These are phyloP conservation scores for Acrocephalus scirpaceus DNA, from an alignment of 2,797 vertebrate species.

Conservation along the genomic window DNA sequence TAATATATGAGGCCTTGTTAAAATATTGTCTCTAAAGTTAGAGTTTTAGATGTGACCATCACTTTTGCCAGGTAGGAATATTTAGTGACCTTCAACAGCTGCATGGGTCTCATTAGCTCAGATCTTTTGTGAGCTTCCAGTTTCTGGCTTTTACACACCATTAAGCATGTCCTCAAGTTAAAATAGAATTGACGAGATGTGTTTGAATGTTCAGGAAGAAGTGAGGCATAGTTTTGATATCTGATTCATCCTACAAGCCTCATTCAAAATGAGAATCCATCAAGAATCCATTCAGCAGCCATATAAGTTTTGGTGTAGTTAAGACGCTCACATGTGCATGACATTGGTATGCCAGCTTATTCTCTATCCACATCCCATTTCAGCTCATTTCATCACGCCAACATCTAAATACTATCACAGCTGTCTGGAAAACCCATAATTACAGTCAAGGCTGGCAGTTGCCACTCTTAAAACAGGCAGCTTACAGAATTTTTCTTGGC, in stretches of 20 bases:
- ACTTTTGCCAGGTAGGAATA: not conserved
- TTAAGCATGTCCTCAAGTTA: not conserved
- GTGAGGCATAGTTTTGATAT: not conserved
- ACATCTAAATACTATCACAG: not conserved
- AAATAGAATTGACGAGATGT: not conserved
- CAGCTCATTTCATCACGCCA: not conserved
- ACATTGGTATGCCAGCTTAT: not conserved
- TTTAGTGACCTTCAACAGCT: not conserved
- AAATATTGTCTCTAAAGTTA: not conserved
- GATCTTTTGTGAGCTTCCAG: not conserved
- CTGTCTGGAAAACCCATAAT: conserved; percentile 1
- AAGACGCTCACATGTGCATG: not conserved
- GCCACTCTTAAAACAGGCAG: not conserved
- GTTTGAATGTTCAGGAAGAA: not conserved
- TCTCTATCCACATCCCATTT: not conserved
- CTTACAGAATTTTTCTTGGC: not conserved
- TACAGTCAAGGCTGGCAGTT: not conserved
- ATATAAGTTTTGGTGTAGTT: not conserved
- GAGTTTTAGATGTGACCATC: not conserved
- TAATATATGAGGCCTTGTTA: not conserved
- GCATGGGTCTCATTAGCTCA: fast-evolving
- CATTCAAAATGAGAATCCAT: not conserved
- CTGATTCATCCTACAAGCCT: not conserved
- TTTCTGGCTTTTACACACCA: not conserved
- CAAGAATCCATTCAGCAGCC: not conserved